Base-by-base conservation (phyloP, 2,797 vertebrate species). In the Poecilia picta region DNA sequence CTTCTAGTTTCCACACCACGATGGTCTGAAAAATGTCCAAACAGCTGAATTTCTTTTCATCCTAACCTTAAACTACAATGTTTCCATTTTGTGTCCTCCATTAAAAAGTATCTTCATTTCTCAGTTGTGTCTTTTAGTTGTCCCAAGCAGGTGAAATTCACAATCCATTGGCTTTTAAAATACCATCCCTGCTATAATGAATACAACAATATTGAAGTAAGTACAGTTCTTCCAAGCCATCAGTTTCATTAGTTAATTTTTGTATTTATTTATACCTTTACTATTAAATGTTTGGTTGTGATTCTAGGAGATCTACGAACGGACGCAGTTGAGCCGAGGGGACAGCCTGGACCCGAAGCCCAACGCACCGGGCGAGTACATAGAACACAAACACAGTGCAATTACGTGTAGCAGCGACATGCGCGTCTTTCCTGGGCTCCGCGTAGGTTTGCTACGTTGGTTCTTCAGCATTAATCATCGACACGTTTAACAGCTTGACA, bases 171-270 rank as follows among this genome's bases (percentile, higher is more conserved):
- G 97, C 93, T 92, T 91, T 93, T 98, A 85, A 97, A 96, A 84
- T 96, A 95, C 90, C 95, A 97, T 80, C 95, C 92, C 8, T 98
- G 97, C 91, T 95, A 96, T 93, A 97, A 97, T 88, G 93, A 96
- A 23, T 96, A 95, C 90, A 90, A 88, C 86, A 95, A 95, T 51
- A 90, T 97, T 84, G 96, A 97, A 10, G 97, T 97, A 90, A 97
- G 97, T 95, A 75, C 41, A 72, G 6, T 28, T 46, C 4, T 11
- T 28, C 41, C 31, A 28, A 41, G 8, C 71, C 0, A 43, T 11
- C 12, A 7, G 41, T 3, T 23, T 73, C 8, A 41, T 31, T 10
- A 45, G 53, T 28, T 3, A 0, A 10, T 0, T 66, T 5, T 36
- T 51, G 6, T 41, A 23, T 51, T 31, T 55, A 5, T 73, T 5